Evolutionary conservation across 2,797 vertebrate species (phyloP), one percentile per base, ranked within the genome.

Genomic region (Myotis daubentonii): DNA sequence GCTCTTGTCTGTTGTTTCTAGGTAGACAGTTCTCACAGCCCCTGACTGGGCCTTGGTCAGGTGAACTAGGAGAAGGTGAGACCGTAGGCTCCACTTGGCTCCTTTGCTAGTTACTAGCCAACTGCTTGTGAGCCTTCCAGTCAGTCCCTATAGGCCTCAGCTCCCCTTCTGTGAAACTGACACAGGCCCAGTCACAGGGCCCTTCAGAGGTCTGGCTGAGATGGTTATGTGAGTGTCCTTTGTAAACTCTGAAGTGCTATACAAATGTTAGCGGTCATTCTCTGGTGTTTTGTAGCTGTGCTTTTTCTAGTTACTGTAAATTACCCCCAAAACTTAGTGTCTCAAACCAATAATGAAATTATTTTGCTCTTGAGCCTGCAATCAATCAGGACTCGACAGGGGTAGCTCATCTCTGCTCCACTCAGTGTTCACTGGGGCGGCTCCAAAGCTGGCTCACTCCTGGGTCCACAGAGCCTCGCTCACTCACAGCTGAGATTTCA

Each of bases 131-230:
- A 97, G 92, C 93, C 95, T 81, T 91, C 96, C 96, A 94, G 84
- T 91, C 95, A 92, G 95, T 93, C 97, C 90, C 94, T 96, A 92
- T 94, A 86, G 93, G 93, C 96, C 97, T 96, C 38, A 3, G 95
- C 90, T 97, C 96, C 94, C 82, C 79, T 92, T 95, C 95, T 91
- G 78, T 87, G 95, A 97, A 96, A 91, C 93, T 74, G 74, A 93
- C 85, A 95, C 94, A 83, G 92, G 92, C n/a, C 89, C 74, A 72
- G 90, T 92, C 91, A 33, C 89, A 92, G 89, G 53, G 79, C 87
- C 97, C 96, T 97, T 97, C 90, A 72, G 95, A 84, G 96, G 91
- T 70, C 65, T n/a, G 28, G 33, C 66, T 65, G 75, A 85, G 71
- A 41, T 36, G 20, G 10, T 2, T 5, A 16, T 30, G 2, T 68